Conservation (phyloP, 2,113 vertebrate species). For the Poeciliopsis turrubarensis region DNA sequence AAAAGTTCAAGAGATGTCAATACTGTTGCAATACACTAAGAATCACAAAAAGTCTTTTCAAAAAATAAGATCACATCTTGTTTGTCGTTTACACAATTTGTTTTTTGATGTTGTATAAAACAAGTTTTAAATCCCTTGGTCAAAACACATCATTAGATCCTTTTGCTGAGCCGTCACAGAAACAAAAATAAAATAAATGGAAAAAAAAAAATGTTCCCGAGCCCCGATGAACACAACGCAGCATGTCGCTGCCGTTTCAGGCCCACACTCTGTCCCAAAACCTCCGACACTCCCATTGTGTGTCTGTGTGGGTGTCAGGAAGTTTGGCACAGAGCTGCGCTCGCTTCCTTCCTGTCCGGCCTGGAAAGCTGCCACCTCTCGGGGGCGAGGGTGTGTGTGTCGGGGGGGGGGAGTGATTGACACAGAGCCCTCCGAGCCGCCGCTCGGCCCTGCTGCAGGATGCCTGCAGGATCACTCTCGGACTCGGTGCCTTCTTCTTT, state of each 20-base stretch:
- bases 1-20: too few species aligned
- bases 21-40: too few species aligned
- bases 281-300: slow-evolving; percentile 67
- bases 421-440: slow-evolving; percentile 41
- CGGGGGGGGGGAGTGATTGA: slow-evolving; percentile 54
- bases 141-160: background rate
- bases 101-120: background rate
- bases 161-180: slow-evolving; percentile 47
- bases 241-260: slow-evolving; percentile 32
- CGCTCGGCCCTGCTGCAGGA: slow-evolving; percentile 50
- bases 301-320: slow-evolving; percentile 73
- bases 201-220: slow-evolving; percentile 52
- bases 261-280: slow-evolving; percentile 29
- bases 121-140: background rate
- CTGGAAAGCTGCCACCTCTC: slow-evolving; percentile 45
- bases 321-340: slow-evolving; percentile 65
- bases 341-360: slow-evolving; percentile 73
- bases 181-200: slow-evolving; percentile 7
- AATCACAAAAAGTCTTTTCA: too few species aligned
- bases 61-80: background rate
- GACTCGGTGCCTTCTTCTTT: slow-evolving; percentile 12
- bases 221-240: slow-evolving; percentile 49
- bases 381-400: background rate
- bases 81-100: background rate
- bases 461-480: slow-evolving; percentile 54